Conservation (phyloP, 64 coral and sea anemone species). For the Catalaphyllia jardinei region DNA sequence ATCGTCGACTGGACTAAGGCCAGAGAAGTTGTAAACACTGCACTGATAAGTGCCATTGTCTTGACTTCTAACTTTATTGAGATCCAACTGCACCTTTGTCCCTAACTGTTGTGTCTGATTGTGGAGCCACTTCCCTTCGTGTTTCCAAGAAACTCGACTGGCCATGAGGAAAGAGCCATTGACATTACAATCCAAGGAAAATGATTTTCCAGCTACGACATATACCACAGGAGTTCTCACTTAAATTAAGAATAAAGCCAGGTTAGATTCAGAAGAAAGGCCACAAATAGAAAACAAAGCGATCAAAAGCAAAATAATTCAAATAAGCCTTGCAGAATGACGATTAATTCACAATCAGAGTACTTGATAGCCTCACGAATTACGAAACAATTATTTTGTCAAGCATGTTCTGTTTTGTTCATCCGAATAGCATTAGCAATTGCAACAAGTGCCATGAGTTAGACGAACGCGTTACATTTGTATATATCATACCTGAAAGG, state of each 20-base stretch:
- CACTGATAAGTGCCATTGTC: conserved; percentile 31
- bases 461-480: not conserved
- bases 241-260: not conserved
- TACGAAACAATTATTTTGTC: not conserved
- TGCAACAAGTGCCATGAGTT: not conserved
- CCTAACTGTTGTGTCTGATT: not conserved
- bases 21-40: conserved; percentile 4
- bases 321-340: too few relatives aligned
- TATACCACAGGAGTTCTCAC: conserved; percentile 1
- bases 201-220: not conserved
- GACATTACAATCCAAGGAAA: not conserved
- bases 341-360: too few relatives aligned
- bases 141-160: conserved; percentile 37
- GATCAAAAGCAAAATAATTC: too few relatives aligned
- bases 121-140: conserved; percentile 21
- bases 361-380: too few relatives aligned
- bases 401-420: not conserved
- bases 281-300: not conserved
- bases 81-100: not conserved
- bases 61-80: not conserved
- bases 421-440: not conserved
- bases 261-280: not conserved
- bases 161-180: not conserved
- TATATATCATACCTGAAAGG: conserved; percentile 6
- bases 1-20: not conserved